Base-by-base conservation (phyloP, 2,797 vertebrate species). In the Phaenicophaeus curvirostris region DNA sequence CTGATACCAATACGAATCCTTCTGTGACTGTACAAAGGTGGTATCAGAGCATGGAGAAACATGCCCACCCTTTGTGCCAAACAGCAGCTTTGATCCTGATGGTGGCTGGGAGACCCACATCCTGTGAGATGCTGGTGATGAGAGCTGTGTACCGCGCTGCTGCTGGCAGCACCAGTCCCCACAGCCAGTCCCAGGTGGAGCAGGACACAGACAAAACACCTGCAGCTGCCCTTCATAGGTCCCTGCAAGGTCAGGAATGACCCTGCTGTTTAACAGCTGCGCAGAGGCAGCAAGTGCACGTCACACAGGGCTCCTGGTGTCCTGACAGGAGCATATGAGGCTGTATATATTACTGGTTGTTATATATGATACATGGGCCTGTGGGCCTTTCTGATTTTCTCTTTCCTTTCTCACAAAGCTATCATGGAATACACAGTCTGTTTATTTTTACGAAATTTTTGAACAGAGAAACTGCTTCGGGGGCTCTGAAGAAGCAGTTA, bases 211-310 rank as follows among this genome's bases (percentile, higher is more conserved):
- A 27, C 55, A 13, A 19, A 44, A 74, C 0, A 9, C 19, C 55
- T 37, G 33, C 2, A 5, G 33, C 42, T 31, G 44, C 72, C n/a
- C 44, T 61, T 16, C 5, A 6, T 44, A 50, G 28, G 14, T 3
- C 23, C 9, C 3, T 9, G 35, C 55, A 6, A 9, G 58, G 58
- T 14, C n/a, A 27, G 58, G 8, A 17, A 12, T 9, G 58, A 14
- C 28, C 48, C 31, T 14, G 24, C 21, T 33, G 24, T 28, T 35
- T 20, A 13, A 33, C 24, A 35, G 37, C 39, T 10, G 20, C 11
- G 4, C 30, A 10, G 25, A 11, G 48, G 30, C 31, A 53, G 31
- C 3, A 6, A 3, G 35, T 11, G 39, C 6, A 0, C 7, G 14
- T 46, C 39, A 23, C 23, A 13, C 23, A 18, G 39, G 21, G n/a